Evolutionary conservation across 2,888 invertebrate species (phyloP).

Genomic region (Kuschelorhynchus macadamiae): DNA sequence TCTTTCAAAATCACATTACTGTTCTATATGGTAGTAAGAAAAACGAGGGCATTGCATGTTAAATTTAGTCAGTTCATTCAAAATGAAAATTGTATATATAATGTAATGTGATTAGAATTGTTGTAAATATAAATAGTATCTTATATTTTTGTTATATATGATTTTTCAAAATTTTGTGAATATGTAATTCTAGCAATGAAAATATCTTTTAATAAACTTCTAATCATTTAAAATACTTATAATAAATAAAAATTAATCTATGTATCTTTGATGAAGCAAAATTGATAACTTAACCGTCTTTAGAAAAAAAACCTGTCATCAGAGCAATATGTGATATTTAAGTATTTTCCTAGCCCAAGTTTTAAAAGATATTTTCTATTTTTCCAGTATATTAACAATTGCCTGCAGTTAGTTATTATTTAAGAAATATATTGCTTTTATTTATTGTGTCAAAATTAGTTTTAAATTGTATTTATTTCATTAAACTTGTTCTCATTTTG

Average conservation of each 20-base stretch:
- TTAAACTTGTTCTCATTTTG: conserved; percentile 15
- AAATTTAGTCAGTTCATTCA: conserved; percentile 51
- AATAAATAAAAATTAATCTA: conserved; percentile 25
- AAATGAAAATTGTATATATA: conserved; percentile 42
- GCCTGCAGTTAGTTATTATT: background rate
- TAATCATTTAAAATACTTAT: conserved; percentile 13
- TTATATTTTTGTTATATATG: conserved; percentile 58
- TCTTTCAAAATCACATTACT: conserved; percentile 43
- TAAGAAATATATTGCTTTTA: conserved; percentile 23
- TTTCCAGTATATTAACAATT: background rate
- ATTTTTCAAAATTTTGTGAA: conserved; percentile 56
- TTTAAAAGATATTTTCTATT: conserved; percentile 36
- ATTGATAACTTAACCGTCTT: conserved; percentile 16
- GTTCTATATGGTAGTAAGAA: conserved; percentile 15
- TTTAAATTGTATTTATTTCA: conserved; percentile 21
- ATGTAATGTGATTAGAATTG: conserved; percentile 53
- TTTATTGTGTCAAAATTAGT: conserved; percentile 15
- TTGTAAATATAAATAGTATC: conserved; percentile 52
- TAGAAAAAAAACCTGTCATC: conserved; percentile 35
- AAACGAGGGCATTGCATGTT: conserved; percentile 51
- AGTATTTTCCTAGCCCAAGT: conserved; percentile 44
- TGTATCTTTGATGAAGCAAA: conserved; percentile 33
- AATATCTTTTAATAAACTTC: conserved; percentile 26
- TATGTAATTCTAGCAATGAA: conserved; percentile 51
- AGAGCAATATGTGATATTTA: conserved; percentile 49